Evolutionary conservation across 2,888 invertebrate genomes (phyloP), one percentile per base, ranked within the genome.

Genomic region (Eremobia ochroleuca): DNA sequence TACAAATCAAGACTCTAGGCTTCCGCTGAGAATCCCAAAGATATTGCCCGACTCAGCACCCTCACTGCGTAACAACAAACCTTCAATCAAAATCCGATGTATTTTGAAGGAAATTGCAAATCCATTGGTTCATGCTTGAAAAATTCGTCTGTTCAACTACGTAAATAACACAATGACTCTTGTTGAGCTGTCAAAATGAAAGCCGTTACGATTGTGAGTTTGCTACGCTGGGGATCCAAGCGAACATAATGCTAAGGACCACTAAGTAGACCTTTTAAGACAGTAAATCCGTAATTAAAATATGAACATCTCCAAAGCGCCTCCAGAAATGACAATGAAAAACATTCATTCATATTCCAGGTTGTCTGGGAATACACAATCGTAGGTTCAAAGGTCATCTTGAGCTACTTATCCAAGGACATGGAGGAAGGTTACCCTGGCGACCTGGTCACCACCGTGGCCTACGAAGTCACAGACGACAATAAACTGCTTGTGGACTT

Each of bases 371-470:
- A 97, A 28, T 95, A 97, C n/a, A 94, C 95, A 64, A 95, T 98
- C 0, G 94, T 97, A 62, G 97, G 97, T 1, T 97, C 94, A 46
- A 97, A 97, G 84, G 97, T 99, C 0, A 97, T 97, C 0, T 97
- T 99, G 94, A 97, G 97, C 79, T 98, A 99, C 90, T 92, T 97
- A 4, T 99, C 99, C 79, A 97, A 97, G 67, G 98, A 99, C 90
- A 97, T 98, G 1, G 99, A 99, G 87, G 99, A 99, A 93, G 98
- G 98, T 5, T 99, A 98, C 94, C 99, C 99, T 0, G 99, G 99
- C 0, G 97, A 98, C 87, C 96, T 99, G 2, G 94, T 98, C 9
- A 98, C 98, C 9, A 97, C 97, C 64, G 97, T 98, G 0, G 97
- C 97, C 0, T 99, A 98, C 91, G 97, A 97, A 84, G 96, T 99